A percentile compares a stretch with the other conserved stretches of the same genome.
Conservation (phyloP, 1,140 invertebrate genomes). For the Drosophila kepulauana region DNA sequence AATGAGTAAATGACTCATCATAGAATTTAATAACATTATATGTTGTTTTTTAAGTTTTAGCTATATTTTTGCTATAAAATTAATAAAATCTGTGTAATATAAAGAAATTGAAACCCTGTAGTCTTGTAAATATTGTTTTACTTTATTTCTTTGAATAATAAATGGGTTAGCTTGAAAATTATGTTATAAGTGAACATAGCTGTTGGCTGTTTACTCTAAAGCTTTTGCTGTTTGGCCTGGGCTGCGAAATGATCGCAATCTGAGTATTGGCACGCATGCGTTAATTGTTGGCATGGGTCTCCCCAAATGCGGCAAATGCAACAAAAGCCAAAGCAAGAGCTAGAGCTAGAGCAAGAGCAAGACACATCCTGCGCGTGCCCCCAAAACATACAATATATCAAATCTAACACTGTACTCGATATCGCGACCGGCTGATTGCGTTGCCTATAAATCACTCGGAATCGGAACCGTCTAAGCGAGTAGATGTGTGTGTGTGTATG, state of each 20-base stretch:
- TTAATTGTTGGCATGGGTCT: constrained; percentile 75
- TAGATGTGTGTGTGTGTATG: background rate
- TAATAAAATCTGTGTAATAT: no score
- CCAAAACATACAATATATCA: constrained; percentile 80
- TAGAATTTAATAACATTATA: no score
- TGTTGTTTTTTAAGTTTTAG: no score
- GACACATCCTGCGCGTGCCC: constrained; percentile 77
- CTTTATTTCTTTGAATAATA: no score
- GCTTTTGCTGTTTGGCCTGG: constrained; percentile 14
- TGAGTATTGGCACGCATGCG: constrained; percentile 70
- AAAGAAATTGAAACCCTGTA: no score
- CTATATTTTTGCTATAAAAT: no score
- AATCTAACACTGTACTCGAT: constrained; percentile 77
- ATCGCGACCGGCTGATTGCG: constrained; percentile 77
- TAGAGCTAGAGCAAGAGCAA: constrained; percentile 1
- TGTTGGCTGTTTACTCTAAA: constrained; percentile 19
- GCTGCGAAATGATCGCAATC: constrained; percentile 59
- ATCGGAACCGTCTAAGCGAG: constrained; percentile 53
- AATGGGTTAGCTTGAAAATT: background rate
- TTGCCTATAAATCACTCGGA: constrained; percentile 73
- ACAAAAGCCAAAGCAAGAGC: background rate
- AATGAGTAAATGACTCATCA: no score
- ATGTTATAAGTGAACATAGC: background rate
- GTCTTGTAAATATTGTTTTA: no score
- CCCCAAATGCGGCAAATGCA: constrained; percentile 35